Evolutionary conservation across 2,888 invertebrate genomes (phyloP).

Genomic region (Sinodicranocentrus sp.): DNA sequence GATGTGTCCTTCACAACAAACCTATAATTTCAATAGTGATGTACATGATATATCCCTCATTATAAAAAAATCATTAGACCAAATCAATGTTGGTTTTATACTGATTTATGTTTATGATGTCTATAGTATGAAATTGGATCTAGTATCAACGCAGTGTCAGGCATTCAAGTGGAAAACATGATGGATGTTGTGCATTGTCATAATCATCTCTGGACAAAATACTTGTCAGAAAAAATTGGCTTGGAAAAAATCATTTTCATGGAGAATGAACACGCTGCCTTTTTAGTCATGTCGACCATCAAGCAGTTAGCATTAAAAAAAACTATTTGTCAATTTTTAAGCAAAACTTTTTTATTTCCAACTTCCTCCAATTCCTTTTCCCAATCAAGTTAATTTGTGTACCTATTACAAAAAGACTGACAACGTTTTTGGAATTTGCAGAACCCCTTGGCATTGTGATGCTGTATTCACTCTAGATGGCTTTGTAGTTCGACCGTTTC

Average conservation of each 20-base stretch:
- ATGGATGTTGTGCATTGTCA: conserved; percentile 23
- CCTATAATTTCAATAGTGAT: not conserved
- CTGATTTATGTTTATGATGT: no score
- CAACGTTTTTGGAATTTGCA: not conserved
- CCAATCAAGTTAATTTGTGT: not conserved
- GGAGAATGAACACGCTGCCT: conserved; percentile 48
- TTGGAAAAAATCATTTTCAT: conserved; percentile 50
- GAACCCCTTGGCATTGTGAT: conserved; percentile 36
- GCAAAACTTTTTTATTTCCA: no score
- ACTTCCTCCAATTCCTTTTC: no score
- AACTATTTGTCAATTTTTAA: no score
- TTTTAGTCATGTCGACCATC: conserved; percentile 46
- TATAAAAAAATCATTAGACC: no score
- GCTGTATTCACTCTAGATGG: conserved; percentile 45
- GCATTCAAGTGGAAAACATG: conserved; percentile 49
- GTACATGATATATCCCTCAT: no score
- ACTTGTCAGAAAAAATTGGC: conserved; percentile 10
- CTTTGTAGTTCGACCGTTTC: conserved; percentile 34
- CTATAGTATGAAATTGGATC: conserved; percentile 19
- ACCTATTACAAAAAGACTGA: not conserved
- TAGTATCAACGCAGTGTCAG: conserved; percentile 23
- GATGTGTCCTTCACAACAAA: conserved; percentile 12
- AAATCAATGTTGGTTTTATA: no score
- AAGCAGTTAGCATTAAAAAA: conserved; percentile 9
- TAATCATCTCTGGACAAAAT: conserved; percentile 32